phyloP scores from a whole-genome alignment of 2,113 vertebrate species.

The Coturnix japonica region DNA sequence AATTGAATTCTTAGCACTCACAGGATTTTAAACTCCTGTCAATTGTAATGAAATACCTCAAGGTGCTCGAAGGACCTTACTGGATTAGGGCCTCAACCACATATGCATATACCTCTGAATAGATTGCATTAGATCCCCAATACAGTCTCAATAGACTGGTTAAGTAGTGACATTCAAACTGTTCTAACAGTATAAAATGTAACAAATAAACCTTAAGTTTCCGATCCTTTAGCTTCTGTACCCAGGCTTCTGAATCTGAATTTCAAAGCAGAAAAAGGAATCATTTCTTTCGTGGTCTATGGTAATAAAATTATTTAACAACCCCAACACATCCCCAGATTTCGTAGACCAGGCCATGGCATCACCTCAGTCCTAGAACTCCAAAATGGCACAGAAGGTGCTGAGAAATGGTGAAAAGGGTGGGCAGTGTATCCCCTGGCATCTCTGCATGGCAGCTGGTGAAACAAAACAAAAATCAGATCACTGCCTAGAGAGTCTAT shows the following conservation, averaged over 20 bases:
- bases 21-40: neutral
- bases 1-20: neutral
- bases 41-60: neutral
- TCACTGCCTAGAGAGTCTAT: conserved; percentile 55
- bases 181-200: neutral
- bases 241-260: neutral
- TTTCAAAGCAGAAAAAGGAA: neutral
- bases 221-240: neutral
- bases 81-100: conserved; percentile 10
- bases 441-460: conserved; percentile 67
- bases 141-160: conserved; percentile 22
- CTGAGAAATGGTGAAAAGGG: neutral
- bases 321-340: neutral
- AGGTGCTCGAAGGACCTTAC: neutral
- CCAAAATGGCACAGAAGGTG: conserved; percentile 15
- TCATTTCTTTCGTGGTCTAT: neutral
- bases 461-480: conserved; percentile 62
- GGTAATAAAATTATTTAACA: neutral
- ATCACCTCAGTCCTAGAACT: neutral
- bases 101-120: neutral
- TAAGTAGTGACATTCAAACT: conserved; percentile 52
- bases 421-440: conserved; percentile 67
- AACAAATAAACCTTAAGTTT: neutral
- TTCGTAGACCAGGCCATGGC: neutral
- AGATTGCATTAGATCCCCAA: conserved; percentile 43